phyloP scores from a whole-genome alignment of 2,113 vertebrate genomes.

The Hyperoodon ampullatus region DNA sequence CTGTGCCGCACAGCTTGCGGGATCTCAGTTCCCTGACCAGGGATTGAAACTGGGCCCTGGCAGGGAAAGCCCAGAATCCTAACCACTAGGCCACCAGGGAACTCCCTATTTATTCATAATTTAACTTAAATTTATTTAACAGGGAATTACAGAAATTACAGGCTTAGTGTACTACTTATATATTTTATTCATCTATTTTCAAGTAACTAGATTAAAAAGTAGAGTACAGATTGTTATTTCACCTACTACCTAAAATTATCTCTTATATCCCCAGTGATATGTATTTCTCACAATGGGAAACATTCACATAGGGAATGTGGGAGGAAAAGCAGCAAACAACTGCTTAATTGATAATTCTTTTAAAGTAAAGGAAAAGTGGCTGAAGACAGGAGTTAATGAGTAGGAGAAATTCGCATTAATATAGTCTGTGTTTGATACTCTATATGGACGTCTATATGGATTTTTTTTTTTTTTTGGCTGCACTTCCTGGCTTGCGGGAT shows the following conservation, averaged over 20 bases:
- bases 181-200: slow-evolving; percentile 14
- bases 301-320: not conserved
- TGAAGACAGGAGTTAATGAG: not conserved
- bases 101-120: not conserved
- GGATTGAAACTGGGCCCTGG: no score
- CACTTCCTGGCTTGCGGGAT: not conserved
- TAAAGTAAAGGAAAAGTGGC: not conserved
- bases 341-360: not conserved
- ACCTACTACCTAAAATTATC: not conserved
- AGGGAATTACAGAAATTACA: not conserved
- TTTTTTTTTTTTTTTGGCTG: not conserved
- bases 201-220: not conserved
- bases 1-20: accelerated
- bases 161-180: not conserved
- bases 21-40: no score
- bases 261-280: not conserved
- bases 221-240: not conserved
- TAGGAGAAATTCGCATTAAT: not conserved
- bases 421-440: not conserved
- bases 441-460: not conserved
- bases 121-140: slow-evolving; percentile 28
- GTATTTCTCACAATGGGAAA: not conserved
- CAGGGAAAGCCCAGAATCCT: no score
- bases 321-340: not conserved
- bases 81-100: no score